phyloP scores from a whole-genome alignment of 1,140 invertebrate species.

The Maconellicoccus hirsutus region DNA sequence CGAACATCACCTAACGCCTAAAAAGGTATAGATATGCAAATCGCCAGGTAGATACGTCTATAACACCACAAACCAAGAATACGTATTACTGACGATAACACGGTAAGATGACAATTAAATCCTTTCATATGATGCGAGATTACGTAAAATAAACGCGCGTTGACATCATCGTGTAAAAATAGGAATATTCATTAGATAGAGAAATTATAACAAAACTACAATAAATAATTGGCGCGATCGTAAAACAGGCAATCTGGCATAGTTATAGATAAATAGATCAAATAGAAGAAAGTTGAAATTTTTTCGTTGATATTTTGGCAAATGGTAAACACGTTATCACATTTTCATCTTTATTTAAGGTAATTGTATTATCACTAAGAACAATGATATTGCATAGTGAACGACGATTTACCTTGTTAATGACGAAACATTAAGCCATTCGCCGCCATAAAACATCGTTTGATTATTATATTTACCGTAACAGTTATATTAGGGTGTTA shows the following conservation, averaged over 20 bases:
- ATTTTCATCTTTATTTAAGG: slow-evolving; percentile 8
- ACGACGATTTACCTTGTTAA: slow-evolving; percentile 18
- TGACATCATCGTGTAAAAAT: no score
- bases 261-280: background rate
- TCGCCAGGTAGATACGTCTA: no score
- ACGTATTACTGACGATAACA: no score
- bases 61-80: no score
- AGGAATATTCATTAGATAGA: no score
- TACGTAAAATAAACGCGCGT: no score
- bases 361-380: slow-evolving; percentile 20
- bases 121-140: no score
- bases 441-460: slow-evolving; percentile 17
- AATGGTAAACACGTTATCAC: background rate
- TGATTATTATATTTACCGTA: slow-evolving; percentile 18
- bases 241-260: background rate
- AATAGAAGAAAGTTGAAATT: background rate
- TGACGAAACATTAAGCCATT: slow-evolving; percentile 18
- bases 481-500: slow-evolving; percentile 14
- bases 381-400: slow-evolving; percentile 19
- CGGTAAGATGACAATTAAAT: no score
- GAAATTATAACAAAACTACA: no score
- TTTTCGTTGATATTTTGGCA: background rate
- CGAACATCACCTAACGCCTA: no score
- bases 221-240: no score
- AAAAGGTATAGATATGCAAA: no score